These are phyloP conservation scores for Carterocephalus palaemon DNA, from an alignment of 2,888 invertebrate species.

Conservation along the genomic window DNA sequence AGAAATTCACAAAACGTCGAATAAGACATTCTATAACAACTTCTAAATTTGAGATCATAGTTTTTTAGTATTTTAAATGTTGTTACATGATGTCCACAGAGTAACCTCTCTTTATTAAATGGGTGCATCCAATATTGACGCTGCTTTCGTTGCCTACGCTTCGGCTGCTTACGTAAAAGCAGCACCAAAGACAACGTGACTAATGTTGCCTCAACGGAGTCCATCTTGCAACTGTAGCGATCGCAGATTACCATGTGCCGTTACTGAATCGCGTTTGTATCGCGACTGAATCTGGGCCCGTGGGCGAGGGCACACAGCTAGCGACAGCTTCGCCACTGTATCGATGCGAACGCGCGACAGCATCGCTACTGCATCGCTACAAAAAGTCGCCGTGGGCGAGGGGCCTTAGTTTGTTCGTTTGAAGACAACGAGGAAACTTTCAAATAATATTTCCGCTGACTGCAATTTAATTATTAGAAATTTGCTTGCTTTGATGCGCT, in stretches of 20 bases:
- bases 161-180: conserved; percentile 5
- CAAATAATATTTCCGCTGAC: too few relatives aligned
- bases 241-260: conserved; percentile 15
- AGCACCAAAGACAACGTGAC: conserved; percentile 9
- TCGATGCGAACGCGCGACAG: conserved; percentile 13
- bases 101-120: conserved; percentile 14
- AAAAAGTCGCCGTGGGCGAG: too few relatives aligned
- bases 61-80: conserved; percentile 20
- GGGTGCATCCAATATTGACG: conserved; percentile 3
- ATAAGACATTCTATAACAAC: conserved; percentile 18
- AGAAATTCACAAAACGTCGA: conserved; percentile 12
- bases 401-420: too few relatives aligned
- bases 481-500: too few relatives aligned
- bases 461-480: too few relatives aligned
- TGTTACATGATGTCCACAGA: conserved; percentile 17
- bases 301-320: conserved; percentile 11
- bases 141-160: conserved; percentile 1
- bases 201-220: conserved; percentile 13
- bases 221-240: conserved; percentile 16
- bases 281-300: conserved; percentile 11
- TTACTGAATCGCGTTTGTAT: conserved; percentile 23
- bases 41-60: conserved; percentile 14
- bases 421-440: too few relatives aligned
- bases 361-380: too few relatives aligned
- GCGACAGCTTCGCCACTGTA: conserved; percentile 13